Conservation (phyloP, 2,888 invertebrate species). For the Chymomyza procnemis region DNA sequence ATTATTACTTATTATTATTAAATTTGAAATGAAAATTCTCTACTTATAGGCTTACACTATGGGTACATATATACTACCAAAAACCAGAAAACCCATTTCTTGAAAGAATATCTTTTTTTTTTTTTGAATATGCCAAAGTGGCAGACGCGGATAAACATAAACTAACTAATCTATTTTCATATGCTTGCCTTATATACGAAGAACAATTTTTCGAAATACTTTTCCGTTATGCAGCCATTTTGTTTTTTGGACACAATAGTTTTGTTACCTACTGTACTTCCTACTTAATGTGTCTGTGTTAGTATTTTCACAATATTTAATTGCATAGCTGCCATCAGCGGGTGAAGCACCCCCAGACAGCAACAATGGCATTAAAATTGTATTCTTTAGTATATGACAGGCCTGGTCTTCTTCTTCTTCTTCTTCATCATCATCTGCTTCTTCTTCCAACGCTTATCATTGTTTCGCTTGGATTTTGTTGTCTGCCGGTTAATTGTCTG, state of each 20-base stretch:
- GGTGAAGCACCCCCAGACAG: neutral
- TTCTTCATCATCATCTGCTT: neutral
- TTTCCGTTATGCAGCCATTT: neutral
- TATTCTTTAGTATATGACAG: conserved; percentile 53
- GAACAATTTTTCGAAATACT: too few species aligned
- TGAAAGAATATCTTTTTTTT: too few species aligned
- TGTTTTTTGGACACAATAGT: neutral
- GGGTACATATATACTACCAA: too few species aligned
- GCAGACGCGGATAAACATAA: too few species aligned
- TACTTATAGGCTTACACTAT: too few species aligned
- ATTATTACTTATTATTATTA: too few species aligned
- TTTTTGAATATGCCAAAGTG: too few species aligned
- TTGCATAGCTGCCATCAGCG: conserved; percentile 44
- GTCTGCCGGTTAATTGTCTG: conserved; percentile 58
- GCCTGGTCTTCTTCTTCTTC: conserved; percentile 19
- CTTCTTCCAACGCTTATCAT: neutral
- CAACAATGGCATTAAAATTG: conserved; percentile 60
- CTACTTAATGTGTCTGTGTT: conserved; percentile 17
- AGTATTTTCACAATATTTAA: conserved; percentile 58
- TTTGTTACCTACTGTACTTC: neutral
- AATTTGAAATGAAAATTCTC: too few species aligned
- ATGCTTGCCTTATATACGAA: too few species aligned
- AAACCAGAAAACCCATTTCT: too few species aligned
- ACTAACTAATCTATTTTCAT: too few species aligned
- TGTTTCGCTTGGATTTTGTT: neutral